Evolutionary conservation across 2,888 invertebrate genomes (phyloP), one percentile per base, ranked within the genome.

Genomic region (Scaptomyza reducta): DNA sequence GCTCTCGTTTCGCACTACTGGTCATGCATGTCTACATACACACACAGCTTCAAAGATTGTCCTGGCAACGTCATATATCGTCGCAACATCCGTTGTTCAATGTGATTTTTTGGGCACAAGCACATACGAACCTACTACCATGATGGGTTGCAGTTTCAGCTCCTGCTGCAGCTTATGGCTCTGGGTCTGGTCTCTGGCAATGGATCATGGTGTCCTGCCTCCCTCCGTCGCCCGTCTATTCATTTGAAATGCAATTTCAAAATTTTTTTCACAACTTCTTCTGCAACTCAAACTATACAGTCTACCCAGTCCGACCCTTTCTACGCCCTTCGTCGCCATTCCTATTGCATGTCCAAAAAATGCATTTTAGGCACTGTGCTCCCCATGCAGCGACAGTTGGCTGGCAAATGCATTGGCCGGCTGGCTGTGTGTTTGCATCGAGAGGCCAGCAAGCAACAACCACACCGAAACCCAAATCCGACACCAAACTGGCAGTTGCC

Each of bases 191-290:
- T 18, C 27, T 14, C 22, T 44, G 61, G 61, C 50, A 35, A n/a
- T 50, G 61, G 61, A 41, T 33, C 57, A 22, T 53, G 31, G 31
- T 40, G 9, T 22, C 41, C 58, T 40, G 56, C 50, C 50, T 25
- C 57, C 55, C 27, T 47, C 14, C 59, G 35, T 54, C 56, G 41
- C 31, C 57, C 71, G 59, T 71, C 87, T 82, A 75, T 86, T 76
- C 85, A 87, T 89, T 87, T 85, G 85, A 88, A 89, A 89, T 87
- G 87, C 89, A 86, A 86, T 89, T 86, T 82, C 77, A 79, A 82
- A 81, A 69, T 74, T 86, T 87, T 87, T 85, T 86, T 83, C 62
- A 69, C 81, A 84, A 75, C 73, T 84, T 63, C 83, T 77, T 65
- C 77, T 73, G 60, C 74, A 77, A 60, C 67, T 62, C 74, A 65